phyloP scores from a whole-genome alignment of 2,888 invertebrate genomes.

The Pasiphila rectangulata region DNA sequence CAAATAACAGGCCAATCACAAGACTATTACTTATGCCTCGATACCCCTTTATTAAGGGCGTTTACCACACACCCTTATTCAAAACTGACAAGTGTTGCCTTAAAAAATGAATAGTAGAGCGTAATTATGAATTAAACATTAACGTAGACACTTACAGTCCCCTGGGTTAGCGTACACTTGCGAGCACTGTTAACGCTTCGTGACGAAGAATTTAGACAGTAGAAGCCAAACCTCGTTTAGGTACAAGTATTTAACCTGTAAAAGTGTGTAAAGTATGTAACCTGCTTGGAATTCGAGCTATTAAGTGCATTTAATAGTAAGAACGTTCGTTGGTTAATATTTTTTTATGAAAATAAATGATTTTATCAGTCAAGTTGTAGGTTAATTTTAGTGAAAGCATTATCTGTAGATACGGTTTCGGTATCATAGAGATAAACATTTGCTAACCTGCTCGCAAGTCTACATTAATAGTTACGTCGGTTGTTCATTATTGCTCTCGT shows the following conservation, averaged over 20 bases:
- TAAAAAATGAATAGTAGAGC: constrained; percentile 35
- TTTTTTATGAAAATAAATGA: too few relatives aligned
- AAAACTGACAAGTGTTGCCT: constrained; percentile 29
- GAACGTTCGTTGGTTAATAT: too few relatives aligned
- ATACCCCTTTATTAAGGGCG: constrained; percentile 21
- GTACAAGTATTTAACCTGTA: too few relatives aligned
- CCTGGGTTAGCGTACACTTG: constrained; percentile 36
- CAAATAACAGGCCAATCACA: too few relatives aligned
- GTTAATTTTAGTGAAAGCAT: too few relatives aligned
- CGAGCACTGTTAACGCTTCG: not conserved
- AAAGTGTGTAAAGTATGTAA: too few relatives aligned
- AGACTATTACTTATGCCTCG: too few relatives aligned
- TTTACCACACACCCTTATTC: constrained; percentile 29
- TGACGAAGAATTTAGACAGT: too few relatives aligned
- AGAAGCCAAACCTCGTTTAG: too few relatives aligned
- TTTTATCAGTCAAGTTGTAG: too few relatives aligned
- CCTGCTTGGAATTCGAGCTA: too few relatives aligned
- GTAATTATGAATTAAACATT: constrained; percentile 65
- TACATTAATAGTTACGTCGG: not conserved
- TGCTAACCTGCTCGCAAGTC: constrained; percentile 1
- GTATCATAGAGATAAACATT: not conserved
- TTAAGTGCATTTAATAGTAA: too few relatives aligned
- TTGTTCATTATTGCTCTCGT: not conserved
- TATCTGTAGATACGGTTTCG: not conserved
- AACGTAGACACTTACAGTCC: constrained; percentile 59